Base-by-base conservation (phyloP, 1,140 invertebrate genomes). In the Drosophila chauvacae region DNA sequence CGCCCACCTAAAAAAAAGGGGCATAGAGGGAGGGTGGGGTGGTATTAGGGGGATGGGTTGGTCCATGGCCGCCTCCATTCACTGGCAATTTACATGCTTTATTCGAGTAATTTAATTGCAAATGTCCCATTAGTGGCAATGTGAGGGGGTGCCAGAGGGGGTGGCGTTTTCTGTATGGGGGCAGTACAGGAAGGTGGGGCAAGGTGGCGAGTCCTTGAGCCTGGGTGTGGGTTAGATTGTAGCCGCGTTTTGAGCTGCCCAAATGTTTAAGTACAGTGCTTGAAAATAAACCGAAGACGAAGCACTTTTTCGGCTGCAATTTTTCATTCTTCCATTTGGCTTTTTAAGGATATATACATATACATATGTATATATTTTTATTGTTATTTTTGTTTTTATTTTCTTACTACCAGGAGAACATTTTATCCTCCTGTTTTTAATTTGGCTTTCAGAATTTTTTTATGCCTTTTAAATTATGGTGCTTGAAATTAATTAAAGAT, bases 41-140 rank as follows among this genome's bases (percentile, higher is more conserved):
- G 35, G 7, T 42, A 13, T 13, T 7, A 28, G 13, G 10, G 20
- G 30, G 42, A 2, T 14, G 45, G 56, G 60, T 39, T 65, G 48
- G 70, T 56, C 59, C 53, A 57, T 51, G 41, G 41, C 47, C 65
- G 69, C 69, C 51, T 58, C 45, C 51, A 84, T 90, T 90, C 81
- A 88, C 77, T 88, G 81, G 85, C 85, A 90, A 88, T 90, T 88
- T 85, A 88, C 85, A 88, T 88, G 85, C 85, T 88, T 88, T 90
- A 82, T 88, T 85, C 80, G 78, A 90, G 85, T 90, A 88, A 88
- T 88, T 88, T 88, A 90, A 85, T 90, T 88, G 87, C 81, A 88
- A 88, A 88, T 85, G 87, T 90, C 74, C 77, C 84, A 81, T 80
- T 81, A 80, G 84, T 72, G 77, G 78, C 75, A 57, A 51, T 63